phyloP scores from a whole-genome alignment of 92 coral and sea anemone genomes.

The Bergia puertoricense region DNA sequence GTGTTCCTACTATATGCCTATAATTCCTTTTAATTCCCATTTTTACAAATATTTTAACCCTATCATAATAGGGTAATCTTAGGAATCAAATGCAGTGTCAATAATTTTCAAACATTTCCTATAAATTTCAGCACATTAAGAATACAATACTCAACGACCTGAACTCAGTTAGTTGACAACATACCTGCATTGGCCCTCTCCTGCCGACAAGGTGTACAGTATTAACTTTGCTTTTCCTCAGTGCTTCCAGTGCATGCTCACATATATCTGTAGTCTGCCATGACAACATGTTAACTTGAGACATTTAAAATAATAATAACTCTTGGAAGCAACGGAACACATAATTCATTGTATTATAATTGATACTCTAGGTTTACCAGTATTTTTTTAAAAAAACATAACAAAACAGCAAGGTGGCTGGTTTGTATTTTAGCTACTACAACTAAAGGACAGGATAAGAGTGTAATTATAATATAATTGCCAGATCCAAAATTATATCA shows the following conservation, averaged over 20 bases:
- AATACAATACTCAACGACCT: too few species aligned
- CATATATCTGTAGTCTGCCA: slow-evolving; percentile 92
- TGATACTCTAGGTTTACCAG: too few species aligned
- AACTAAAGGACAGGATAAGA: too few species aligned
- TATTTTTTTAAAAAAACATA: too few species aligned
- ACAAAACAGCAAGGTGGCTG: too few species aligned
- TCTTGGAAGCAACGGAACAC: background rate
- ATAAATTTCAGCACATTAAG: background rate
- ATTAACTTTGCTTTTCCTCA: slow-evolving; percentile 72
- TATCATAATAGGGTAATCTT: background rate
- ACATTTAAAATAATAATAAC: background rate
- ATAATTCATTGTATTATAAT: too few species aligned
- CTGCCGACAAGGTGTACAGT: slow-evolving; percentile 86
- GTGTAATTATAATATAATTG: too few species aligned
- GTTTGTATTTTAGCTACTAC: too few species aligned
- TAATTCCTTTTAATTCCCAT: too few species aligned
- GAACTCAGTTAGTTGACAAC: background rate
- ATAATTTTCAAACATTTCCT: background rate
- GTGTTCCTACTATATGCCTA: too few species aligned
- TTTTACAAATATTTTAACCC: background rate
- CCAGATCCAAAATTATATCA: too few species aligned
- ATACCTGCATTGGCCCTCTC: slow-evolving; percentile 94
- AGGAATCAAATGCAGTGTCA: too few species aligned
- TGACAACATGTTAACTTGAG: background rate
- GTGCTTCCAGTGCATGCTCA: slow-evolving; percentile 83